A percentile compares a stretch with the other conserved stretches of the same genome.
phyloP scores from a whole-genome alignment of 2,888 invertebrate genomes.

The Agapostemon virescens region DNA sequence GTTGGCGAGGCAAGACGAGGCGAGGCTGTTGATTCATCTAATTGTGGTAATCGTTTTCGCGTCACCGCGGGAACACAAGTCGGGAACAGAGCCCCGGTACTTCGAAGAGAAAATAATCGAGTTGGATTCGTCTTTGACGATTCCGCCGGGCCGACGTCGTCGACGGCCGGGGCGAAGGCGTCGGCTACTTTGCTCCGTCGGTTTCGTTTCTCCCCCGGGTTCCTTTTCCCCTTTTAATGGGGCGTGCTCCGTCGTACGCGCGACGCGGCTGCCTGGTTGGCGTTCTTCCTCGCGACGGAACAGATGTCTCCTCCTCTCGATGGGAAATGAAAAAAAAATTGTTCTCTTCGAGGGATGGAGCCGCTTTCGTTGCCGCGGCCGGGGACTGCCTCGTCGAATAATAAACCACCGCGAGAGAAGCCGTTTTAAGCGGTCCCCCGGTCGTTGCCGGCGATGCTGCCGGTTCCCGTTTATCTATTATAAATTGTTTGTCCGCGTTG shows the following conservation, averaged over 20 bases:
- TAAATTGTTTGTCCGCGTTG: neutral
- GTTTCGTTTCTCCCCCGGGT: neutral
- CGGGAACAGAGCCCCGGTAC: conserved; percentile 6
- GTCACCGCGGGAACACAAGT: conserved; percentile 14
- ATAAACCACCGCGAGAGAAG: conserved; percentile 46
- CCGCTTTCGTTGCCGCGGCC: conserved; percentile 21
- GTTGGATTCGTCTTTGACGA: conserved; percentile 36
- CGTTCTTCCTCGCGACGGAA: neutral
- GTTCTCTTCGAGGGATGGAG: conserved; percentile 8
- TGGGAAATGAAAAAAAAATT: conserved; percentile 47
- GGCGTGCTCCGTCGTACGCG: neutral
- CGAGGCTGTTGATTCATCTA: conserved; percentile 63
- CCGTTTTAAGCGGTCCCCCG: conserved; percentile 43
- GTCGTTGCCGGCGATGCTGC: neutral
- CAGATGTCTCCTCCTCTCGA: conserved; percentile 25
- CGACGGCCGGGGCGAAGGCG: neutral
- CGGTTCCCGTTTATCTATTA: conserved; percentile 43
- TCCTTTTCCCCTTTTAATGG: neutral
- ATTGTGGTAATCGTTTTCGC: conserved; percentile 56
- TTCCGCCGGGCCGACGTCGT: neutral
- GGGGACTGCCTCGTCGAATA: conserved; percentile 32
- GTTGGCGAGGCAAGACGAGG: conserved; percentile 25
- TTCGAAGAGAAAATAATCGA: conserved; percentile 39
- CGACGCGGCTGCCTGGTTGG: neutral
- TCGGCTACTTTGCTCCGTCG: neutral